Base-by-base conservation (phyloP, 2,113 vertebrate genomes). In the Cynoglossus semilaevis region DNA sequence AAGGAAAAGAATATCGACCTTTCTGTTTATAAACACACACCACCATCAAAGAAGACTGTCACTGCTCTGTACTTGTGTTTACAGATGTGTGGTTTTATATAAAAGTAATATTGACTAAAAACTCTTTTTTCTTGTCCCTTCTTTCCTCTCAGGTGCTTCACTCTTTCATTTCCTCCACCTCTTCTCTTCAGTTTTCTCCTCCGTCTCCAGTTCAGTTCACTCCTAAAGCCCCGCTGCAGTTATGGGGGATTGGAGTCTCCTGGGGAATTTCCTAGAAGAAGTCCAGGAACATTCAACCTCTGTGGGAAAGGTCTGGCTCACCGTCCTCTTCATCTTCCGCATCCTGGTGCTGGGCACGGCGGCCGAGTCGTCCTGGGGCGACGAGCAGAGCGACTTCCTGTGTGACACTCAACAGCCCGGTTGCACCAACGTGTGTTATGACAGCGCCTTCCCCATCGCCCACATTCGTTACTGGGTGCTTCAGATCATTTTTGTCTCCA, bases 401-500 rank as follows among this genome's bases (percentile, higher is more conserved):
- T 99, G 96, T 0, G 95, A 99, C 73, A 98, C 95, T 0, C 85
- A 90, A 48, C 96, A 98, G 77, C 96, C 96, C 0, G 96, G 96
- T 46, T 98, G 96, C 0, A 93, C 94, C 77, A 98, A 98, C 0
- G 96, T 98, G 9, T 98, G 96, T 83, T 99, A 99, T 0, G 96
- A 99, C 88, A 92, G 91, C 35, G 96, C 96, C 57, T 99, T 99
- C 82, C 96, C 96, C 73, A 98, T 99, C 52, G 96, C 96, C 43
- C 96, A 99, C 29, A 96, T 99, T 44, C 92, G 96, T 50, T 99
- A 94, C 44, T 99, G 96, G 96, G 95, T 99, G 34, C 91, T 99
- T 11, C 96, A 99, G 90, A 94, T 98, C 42, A 94, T 99, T 67
- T 99, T 99, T 0, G 96, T 99, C 8, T 98, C 96, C 78, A 98